Evolutionary conservation across 2,888 invertebrate genomes (phyloP).

Genomic region (Tineola bisselliella): DNA sequence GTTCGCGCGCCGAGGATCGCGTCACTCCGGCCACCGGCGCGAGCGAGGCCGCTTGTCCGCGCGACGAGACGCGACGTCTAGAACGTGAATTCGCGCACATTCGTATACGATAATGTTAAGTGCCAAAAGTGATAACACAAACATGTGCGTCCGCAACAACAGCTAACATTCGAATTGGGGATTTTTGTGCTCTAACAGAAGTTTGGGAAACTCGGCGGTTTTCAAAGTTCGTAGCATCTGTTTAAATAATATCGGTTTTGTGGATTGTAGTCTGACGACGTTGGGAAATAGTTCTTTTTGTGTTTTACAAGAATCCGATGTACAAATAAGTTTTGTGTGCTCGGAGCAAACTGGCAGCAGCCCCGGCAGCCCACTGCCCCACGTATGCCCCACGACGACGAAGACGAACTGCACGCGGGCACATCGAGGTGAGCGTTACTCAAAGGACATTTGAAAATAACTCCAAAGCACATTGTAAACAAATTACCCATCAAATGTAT

Average conservation of each 20-base stretch:
- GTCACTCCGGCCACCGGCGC: slow-evolving; percentile 31
- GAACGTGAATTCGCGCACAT: slow-evolving; percentile 23
- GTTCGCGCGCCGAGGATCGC: slow-evolving; percentile 29
- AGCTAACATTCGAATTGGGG: too few species aligned
- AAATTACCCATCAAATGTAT: too few species aligned
- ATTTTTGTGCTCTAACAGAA: too few species aligned
- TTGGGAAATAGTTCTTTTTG: slow-evolving; percentile 39
- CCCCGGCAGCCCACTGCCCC: too few species aligned
- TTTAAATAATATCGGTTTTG: slow-evolving; percentile 51
- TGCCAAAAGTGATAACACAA: slow-evolving; percentile 28
- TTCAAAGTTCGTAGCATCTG: slow-evolving; percentile 15
- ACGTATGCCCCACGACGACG: too few species aligned
- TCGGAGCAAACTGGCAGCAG: background rate
- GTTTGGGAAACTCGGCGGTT: too few species aligned
- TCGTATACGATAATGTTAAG: slow-evolving; percentile 31
- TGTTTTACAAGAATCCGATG: slow-evolving; percentile 50
- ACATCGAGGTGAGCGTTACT: background rate
- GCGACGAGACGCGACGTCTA: slow-evolving; percentile 20
- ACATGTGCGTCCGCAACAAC: too few species aligned
- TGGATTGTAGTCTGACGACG: slow-evolving; percentile 46
- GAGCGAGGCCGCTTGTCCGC: slow-evolving; percentile 45
- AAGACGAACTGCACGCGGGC: background rate
- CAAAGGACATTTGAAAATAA: too few species aligned
- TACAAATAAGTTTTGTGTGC: slow-evolving; percentile 24
- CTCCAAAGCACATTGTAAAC: too few species aligned